Conservation (phyloP, 2,888 invertebrate genomes). For the Eucriotettix oculatus region DNA sequence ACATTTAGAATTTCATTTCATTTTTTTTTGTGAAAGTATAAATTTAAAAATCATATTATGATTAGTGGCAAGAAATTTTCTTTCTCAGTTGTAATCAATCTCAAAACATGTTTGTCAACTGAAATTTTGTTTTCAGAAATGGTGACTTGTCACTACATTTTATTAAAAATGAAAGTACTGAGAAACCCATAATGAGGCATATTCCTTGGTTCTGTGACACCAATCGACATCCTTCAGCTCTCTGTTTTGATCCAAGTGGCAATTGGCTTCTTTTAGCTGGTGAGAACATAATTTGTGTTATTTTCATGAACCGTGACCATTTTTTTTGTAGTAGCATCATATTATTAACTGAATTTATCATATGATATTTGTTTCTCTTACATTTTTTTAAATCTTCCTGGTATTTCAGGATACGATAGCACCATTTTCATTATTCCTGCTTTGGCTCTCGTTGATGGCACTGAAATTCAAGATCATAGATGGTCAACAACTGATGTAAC, state of each 20-base stretch:
- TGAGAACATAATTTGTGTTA: constrained; percentile 9
- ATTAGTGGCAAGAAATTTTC: no score
- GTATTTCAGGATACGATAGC: constrained; percentile 32
- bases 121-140: constrained; percentile 11
- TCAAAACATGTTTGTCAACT: constrained; percentile 1
- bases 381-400: constrained; percentile 1
- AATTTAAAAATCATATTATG: no score
- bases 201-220: constrained; percentile 19
- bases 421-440: constrained; percentile 45
- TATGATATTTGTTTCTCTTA: not conserved
- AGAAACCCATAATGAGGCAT: constrained; percentile 14
- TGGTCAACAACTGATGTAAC: constrained; percentile 42
- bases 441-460: constrained; percentile 36
- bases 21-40: no score
- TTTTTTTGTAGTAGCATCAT: no score
- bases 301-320: no score
- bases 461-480: constrained; percentile 33
- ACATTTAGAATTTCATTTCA: no score
- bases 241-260: constrained; percentile 73
- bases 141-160: constrained; percentile 16
- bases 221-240: constrained; percentile 19
- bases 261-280: constrained; percentile 48
- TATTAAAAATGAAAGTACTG: constrained; percentile 4
- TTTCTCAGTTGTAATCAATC: not conserved
- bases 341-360: no score